Percentiles rank a stretch among this genome's conserved stretches.
These are phyloP conservation scores for Taxidea taxus DNA, from an alignment of 2,113 vertebrate genomes.

Conservation along the genomic window DNA sequence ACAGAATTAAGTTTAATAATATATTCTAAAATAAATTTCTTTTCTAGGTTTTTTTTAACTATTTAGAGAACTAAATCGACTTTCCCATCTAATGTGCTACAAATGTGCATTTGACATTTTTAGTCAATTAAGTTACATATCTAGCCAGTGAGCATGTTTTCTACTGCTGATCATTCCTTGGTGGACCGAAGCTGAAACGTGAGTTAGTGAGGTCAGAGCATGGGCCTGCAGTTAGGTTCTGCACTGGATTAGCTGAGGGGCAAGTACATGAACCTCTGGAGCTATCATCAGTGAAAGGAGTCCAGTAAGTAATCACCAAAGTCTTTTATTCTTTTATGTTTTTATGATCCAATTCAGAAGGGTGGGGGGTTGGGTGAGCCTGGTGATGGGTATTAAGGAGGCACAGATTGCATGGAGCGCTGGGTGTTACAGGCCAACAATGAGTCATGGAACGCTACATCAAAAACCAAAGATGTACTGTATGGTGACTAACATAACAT, in stretches of 20 bases:
- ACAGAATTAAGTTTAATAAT: neutral
- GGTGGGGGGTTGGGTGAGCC: too few species aligned
- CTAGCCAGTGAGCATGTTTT: neutral
- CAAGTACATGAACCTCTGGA: fast-evolving
- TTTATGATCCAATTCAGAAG: neutral
- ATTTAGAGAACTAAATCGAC: neutral
- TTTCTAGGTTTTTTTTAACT: neutral
- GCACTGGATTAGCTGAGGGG: too few species aligned
- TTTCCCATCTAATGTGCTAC: neutral
- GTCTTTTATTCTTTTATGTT: neutral
- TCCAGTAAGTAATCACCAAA: neutral
- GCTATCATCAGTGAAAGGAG: neutral
- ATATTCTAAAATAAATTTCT: neutral
- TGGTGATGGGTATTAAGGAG: too few species aligned
- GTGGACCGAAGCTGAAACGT: neutral
- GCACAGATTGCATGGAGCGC: too few species aligned
- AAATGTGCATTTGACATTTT: neutral
- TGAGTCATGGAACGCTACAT: too few species aligned
- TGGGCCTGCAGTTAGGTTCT: neutral
- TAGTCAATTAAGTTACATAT: neutral
- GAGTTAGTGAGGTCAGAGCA: neutral
- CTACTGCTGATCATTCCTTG: neutral
- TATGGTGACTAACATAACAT: too few species aligned
- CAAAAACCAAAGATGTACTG: too few species aligned
- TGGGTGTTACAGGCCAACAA: too few species aligned